Base-by-base conservation (phyloP, 2,113 vertebrate species). In the Probosciger aterrimus region DNA sequence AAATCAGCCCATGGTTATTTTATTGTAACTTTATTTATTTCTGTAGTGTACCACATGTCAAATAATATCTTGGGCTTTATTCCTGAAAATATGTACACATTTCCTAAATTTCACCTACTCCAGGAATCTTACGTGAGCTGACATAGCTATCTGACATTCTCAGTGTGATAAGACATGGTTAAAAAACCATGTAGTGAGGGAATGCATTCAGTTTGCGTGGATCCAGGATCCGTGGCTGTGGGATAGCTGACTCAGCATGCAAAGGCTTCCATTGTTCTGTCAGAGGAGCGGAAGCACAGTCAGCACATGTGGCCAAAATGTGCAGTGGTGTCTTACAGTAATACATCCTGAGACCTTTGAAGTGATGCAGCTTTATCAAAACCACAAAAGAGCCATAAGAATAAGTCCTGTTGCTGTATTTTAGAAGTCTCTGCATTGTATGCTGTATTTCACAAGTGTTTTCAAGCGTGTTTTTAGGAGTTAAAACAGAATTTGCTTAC, bases 231-330 rank as follows among this genome's bases (percentile, higher is more conserved):
- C 0, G 0, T 64, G 80, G 30, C 16, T 39, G 33, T 67, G 52
- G 60, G 55, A 65, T 8, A 49, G 94, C 92, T 94, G 91, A 91
- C 63, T 82, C 88, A 57, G 92, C 75, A 2, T 0, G 0, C 3
- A 1, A 8, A 67, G 75, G 28, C 41, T 87, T 30, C 78, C 81
- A 91, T 96, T 96, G 90, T 96, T 92, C 64, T 88, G 69, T 64
- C 80, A 39, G 62, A 81, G 83, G 60, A 84, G 67, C 43, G 52
- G 95, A 96, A 97, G 86, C 33, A 0, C 74, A 76, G 86, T 96
- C 93, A 92, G 96, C 92, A 95, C 96, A 94, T 94, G 83, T 97
- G 96, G 94, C 53, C 6, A 2, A 86, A 96, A 94, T 89, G 44
- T 96, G 96, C 86, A 41, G 52, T 6, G 11, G n/a, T 59, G 37